Base-by-base conservation (phyloP, 1,140 invertebrate genomes). In the Rhyacophila brunnea region DNA sequence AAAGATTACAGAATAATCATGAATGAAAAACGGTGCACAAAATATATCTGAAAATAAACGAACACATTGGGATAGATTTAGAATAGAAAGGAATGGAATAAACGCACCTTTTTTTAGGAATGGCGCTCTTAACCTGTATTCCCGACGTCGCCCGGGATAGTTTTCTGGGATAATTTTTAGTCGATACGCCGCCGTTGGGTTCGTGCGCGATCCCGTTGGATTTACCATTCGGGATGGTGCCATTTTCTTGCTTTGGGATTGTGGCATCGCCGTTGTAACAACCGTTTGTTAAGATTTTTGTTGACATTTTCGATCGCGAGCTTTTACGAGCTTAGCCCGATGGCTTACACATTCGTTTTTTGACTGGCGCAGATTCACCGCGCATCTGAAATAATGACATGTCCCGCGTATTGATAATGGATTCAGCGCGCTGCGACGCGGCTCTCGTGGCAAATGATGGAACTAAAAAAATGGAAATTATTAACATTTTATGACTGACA, bases 61-160 rank as follows among this genome's bases (percentile, higher is more conserved):
- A 28, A 28, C 3, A 28, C 23, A 28, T 28, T 9, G 23, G 4
- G 23, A 28, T 28, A 5, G 23, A 28, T 28, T 5, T 28, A 28
- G 23, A 28, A 28, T 28, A 28, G 23, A 9, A 28, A 28, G 23
- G 9, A 28, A 5, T 28, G 9, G n/a, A n/a, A n/a, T n/a, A 28
- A 28, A 3, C 23, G 38, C 45, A 64, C 62, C 57, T 64, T 32
- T 56, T 46, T 34, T 59, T 58, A 2, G 62, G 55, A 1, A 64
- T 19, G 14, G 35, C 54, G 17, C 62, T 59, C 23, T 51, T 35
- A 32, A 64, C 62, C 45, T 40, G 47, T 17, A 64, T 59, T 4
- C 36, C 38, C 13, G 20, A 50, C 18, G 36, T 32, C 19, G 45
- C 62, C 17, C 57, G 15, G 38, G 56, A 59, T 20, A 54, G 44